Evolutionary conservation across 2,797 vertebrate genomes (phyloP).

Genomic region (Ctenochaetus hawaiiensis): DNA sequence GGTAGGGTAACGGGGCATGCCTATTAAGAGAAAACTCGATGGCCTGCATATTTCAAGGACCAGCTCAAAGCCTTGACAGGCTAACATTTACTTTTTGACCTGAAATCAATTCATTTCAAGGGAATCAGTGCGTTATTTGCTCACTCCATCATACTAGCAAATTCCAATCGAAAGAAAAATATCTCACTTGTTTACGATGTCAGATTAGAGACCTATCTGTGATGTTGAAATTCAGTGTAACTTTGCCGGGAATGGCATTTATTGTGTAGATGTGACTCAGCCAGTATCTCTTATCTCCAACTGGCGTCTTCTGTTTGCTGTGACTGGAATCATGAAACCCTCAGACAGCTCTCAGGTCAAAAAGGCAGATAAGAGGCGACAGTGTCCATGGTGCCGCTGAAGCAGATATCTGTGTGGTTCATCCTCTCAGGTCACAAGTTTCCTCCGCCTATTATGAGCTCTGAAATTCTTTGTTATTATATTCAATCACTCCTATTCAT

Average conservation of each 20-base stretch:
- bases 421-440: conserved; percentile 32
- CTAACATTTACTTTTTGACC: neutral
- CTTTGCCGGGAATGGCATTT: conserved; percentile 18
- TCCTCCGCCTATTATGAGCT: conserved; percentile 31
- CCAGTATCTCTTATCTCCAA: conserved; percentile 44
- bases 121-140: neutral
- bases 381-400: conserved; percentile 51
- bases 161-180: too few relatives aligned
- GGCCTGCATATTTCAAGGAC: neutral
- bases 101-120: neutral
- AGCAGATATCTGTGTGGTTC: conserved; percentile 43
- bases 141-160: neutral
- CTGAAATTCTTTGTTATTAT: conserved; percentile 9
- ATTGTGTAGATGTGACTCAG: conserved; percentile 28
- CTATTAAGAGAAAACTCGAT: neutral
- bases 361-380: conserved; percentile 63
- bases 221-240: conserved; percentile 15
- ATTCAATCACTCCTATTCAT: conserved; percentile 22
- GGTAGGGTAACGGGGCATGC: neutral
- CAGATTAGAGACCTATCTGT: neutral
- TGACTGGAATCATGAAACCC: conserved; percentile 47
- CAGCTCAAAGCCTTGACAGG: neutral
- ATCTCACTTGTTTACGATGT: too few relatives aligned
- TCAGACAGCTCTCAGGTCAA: conserved; percentile 52
- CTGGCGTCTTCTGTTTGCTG: conserved; percentile 53